These are phyloP conservation scores for Anhinga rufa DNA, from an alignment of 2,113 vertebrate genomes.

Conservation along the genomic window DNA sequence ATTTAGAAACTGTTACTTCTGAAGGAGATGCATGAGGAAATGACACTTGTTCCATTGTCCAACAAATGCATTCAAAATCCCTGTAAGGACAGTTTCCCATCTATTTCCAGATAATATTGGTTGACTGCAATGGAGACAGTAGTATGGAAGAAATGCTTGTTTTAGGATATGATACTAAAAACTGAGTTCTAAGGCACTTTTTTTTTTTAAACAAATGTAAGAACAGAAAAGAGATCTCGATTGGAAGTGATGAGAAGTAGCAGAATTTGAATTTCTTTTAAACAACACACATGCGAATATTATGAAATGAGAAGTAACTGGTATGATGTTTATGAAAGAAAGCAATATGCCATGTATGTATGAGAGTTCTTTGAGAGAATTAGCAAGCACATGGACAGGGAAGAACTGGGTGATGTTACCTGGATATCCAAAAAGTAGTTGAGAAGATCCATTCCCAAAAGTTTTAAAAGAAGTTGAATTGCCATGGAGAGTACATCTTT, in stretches of 20 bases:
- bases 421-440: background rate
- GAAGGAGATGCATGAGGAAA: background rate
- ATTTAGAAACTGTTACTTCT: background rate
- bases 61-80: background rate
- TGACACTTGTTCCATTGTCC: background rate
- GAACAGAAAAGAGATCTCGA: background rate
- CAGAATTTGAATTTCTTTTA: background rate
- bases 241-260: background rate
- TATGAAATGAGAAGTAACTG: background rate
- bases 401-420: background rate
- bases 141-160: background rate
- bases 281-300: background rate
- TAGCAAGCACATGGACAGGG: background rate
- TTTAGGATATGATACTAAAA: background rate
- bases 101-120: background rate
- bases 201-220: background rate
- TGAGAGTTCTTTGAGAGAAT: background rate
- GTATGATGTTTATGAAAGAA: background rate
- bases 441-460: background rate
- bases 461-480: background rate
- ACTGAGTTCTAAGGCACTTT: background rate
- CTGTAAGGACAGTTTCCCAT: background rate
- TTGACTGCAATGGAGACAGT: background rate
- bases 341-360: background rate
- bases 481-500: background rate